Evolutionary conservation across 2,797 vertebrate species (phyloP).

Genomic region (Phataginus tetradactyla): DNA sequence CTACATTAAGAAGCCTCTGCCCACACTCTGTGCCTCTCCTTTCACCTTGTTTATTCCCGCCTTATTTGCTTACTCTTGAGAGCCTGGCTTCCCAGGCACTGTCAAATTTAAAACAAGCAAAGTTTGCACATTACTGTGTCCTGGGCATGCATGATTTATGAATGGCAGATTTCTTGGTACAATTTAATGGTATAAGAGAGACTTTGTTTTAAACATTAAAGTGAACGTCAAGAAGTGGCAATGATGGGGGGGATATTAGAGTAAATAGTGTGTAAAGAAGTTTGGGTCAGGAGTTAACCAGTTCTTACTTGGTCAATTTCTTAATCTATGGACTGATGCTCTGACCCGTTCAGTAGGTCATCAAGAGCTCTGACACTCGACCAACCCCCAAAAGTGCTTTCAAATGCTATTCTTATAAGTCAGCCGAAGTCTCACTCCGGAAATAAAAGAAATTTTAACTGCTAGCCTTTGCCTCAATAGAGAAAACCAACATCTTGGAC

Average conservation of each 20-base stretch:
- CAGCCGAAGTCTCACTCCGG: not conserved
- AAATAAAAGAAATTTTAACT: not conserved
- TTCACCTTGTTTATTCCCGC: conserved; percentile 89
- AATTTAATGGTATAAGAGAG: conserved; percentile 97
- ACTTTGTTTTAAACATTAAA: conserved; percentile 99
- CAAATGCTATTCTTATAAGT: conserved; percentile 33
- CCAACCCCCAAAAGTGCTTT: conserved; percentile 36
- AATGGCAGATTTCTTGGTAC: conserved; percentile 91
- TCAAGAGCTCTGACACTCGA: conserved; percentile 21
- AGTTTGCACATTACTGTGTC: conserved; percentile 96
- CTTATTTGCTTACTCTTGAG: conserved; percentile 96
- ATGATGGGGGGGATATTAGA: conserved; percentile 80
- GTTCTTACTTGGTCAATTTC: conserved; percentile 68
- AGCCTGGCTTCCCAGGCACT: conserved; percentile 94
- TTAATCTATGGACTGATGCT: conserved; percentile 53
- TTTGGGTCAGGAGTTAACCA: conserved; percentile 75
- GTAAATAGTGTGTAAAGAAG: conserved; percentile 54
- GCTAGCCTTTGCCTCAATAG: not conserved
- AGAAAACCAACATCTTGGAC: conserved; percentile 2
- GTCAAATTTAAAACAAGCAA: conserved; percentile 93
- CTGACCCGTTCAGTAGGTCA: conserved; percentile 56
- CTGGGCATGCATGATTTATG: conserved; percentile 98
- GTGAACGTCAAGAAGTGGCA: conserved; percentile 89
- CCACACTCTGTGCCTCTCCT: conserved; percentile 84
- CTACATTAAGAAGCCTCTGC: conserved; percentile 90